Conservation (phyloP, 2,888 invertebrate species). For the Drosophila rubida region DNA sequence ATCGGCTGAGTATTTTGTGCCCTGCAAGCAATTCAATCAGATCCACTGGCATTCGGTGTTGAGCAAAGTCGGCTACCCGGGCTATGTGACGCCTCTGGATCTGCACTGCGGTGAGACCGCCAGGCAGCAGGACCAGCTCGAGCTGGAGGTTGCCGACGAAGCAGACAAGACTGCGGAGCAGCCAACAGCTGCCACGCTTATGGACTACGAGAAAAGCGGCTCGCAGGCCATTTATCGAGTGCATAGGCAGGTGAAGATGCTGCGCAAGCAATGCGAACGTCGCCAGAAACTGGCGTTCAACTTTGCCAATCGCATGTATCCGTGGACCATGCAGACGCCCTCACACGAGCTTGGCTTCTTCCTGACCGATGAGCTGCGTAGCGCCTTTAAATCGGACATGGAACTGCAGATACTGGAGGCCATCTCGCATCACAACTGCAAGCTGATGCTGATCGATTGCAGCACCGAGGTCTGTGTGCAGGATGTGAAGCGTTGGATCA, state of each 20-base stretch:
- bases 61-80: slow-evolving; percentile 57
- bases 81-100: slow-evolving; percentile 58
- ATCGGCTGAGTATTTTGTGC: slow-evolving; percentile 56
- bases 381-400: slow-evolving; percentile 52
- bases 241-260: slow-evolving; percentile 37
- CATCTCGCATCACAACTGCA: slow-evolving; percentile 64
- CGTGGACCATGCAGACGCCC: slow-evolving; percentile 71
- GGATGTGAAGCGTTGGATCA: slow-evolving; percentile 74
- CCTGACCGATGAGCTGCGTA: slow-evolving; percentile 46
- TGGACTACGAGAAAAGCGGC: slow-evolving; percentile 12
- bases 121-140: slow-evolving; percentile 5
- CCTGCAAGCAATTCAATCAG: slow-evolving; percentile 59
- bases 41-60: slow-evolving; percentile 68
- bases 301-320: slow-evolving; percentile 71
- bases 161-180: slow-evolving; percentile 24
- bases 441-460: slow-evolving; percentile 75
- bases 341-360: slow-evolving; percentile 46
- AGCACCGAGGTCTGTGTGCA: slow-evolving; percentile 54
- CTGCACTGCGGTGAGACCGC: slow-evolving; percentile 50
- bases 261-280: slow-evolving; percentile 40
- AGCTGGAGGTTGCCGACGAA: slow-evolving; percentile 28
- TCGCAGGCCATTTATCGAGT: slow-evolving; percentile 49
- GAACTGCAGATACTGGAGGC: slow-evolving; percentile 61
- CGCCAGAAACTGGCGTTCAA: slow-evolving; percentile 70
- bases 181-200: background rate